Percentiles rank a stretch among this genome's conserved stretches.
These are phyloP conservation scores for Hippasteria phrygiana DNA, from an alignment of 53 echinoderm and acorn worm species.

Conservation along the genomic window DNA sequence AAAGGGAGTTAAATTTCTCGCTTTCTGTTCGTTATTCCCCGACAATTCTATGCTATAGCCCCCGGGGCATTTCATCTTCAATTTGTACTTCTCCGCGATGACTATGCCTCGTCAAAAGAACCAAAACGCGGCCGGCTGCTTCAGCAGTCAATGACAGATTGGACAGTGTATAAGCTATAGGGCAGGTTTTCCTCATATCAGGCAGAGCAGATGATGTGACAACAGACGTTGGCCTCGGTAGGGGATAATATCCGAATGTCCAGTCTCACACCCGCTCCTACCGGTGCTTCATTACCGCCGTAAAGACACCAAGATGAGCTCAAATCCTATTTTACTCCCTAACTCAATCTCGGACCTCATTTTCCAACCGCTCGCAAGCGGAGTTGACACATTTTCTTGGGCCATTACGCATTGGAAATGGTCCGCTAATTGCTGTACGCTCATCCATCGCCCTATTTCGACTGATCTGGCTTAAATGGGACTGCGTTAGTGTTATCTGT, in stretches of 20 bases:
- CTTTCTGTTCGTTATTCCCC: background rate
- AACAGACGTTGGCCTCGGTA: slow-evolving; percentile 24
- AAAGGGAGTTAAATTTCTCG: slow-evolving; percentile 54
- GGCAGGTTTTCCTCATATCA: too few relatives aligned
- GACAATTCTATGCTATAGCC: slow-evolving; percentile 45
- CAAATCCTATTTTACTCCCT: slow-evolving; percentile 48
- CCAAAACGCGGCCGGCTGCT: background rate
- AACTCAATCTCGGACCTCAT: slow-evolving; percentile 26
- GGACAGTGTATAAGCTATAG: background rate
- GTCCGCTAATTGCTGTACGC: slow-evolving; percentile 30
- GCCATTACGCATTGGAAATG: slow-evolving; percentile 26
- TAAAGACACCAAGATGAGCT: slow-evolving; percentile 43
- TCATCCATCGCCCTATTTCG: slow-evolving; percentile 40
- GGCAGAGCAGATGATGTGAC: too few relatives aligned
- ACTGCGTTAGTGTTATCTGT: slow-evolving; percentile 17
- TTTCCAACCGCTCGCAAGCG: background rate
- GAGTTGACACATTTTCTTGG: slow-evolving; percentile 44
- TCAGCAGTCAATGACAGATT: slow-evolving; percentile 12
- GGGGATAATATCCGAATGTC: background rate
- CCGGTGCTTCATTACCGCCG: slow-evolving; percentile 20
- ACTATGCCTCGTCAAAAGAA: background rate
- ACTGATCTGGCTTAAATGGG: background rate
- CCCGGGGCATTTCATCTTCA: slow-evolving; percentile 31
- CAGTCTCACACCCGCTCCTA: background rate
- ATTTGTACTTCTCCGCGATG: slow-evolving; percentile 4